Evolutionary conservation across 2,888 invertebrate species (phyloP), one percentile per base, ranked within the genome.

Genomic region (Encarsia formosa): DNA sequence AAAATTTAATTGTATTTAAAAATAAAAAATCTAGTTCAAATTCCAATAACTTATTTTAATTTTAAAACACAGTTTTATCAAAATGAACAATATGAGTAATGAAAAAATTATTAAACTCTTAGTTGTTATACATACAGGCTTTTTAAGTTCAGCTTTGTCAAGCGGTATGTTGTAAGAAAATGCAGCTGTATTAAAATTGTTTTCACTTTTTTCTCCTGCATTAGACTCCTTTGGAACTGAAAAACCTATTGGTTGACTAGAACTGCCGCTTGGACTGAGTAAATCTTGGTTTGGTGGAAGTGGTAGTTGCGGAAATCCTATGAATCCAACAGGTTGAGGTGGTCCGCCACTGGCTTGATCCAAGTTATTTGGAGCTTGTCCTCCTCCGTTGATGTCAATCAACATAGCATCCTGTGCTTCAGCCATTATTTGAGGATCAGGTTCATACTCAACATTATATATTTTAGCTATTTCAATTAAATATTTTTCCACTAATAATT

Each of bases 391-490:
- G 54, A 73, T 64, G 29, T 74, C 73, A 44, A 73, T 73, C 19
- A 74, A 59, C 26, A 70, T 15, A 5, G 71, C 61, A 51, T 74
- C 70, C 44, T 73, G 78, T 54, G 87, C 88, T 60, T 87, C 88
- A 59, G 85, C 81, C 87, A 94, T 88, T 8, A 93, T 82, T 75
- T 91, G 87, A 59, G 91, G 89, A 80, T 99, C 98, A 0, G 98
- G 96, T 59, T 91, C 91, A 74, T 97, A 99, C 42, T 88, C 86
- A 42, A 99, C 87, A 74, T 94, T 90, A 70, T 93, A 97, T 65
- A 90, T 91, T 74, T 90, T 94, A 1, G 98, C 95, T 63, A 99
- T 99, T 77, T 97, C 98, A 65, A 96, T 88, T 63, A 98, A 77
- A 78, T 86, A 93, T 69, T 89, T 91, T 72, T 99, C 99, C 6